phyloP scores from a whole-genome alignment of 2,113 vertebrate genomes.

The Tyrannus savana region DNA sequence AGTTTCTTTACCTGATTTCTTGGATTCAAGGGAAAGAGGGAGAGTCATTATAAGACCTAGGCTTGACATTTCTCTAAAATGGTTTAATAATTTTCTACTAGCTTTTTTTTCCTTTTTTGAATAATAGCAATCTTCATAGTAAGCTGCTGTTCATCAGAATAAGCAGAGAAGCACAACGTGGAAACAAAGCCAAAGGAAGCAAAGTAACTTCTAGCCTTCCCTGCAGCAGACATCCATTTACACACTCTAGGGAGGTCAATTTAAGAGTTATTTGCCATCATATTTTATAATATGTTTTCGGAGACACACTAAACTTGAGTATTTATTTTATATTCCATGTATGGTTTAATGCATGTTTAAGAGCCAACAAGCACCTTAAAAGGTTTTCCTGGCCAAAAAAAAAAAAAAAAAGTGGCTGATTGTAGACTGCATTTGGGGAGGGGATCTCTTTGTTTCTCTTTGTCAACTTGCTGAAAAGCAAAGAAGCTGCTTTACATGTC shows the following conservation, averaged over 20 bases:
- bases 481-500: not conserved
- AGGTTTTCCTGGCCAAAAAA: not conserved
- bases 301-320: not conserved
- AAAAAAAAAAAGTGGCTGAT: not conserved
- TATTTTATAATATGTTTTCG: not conserved
- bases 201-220: not conserved
- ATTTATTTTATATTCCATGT: not conserved
- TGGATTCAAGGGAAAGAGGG: too few species aligned
- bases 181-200: not conserved
- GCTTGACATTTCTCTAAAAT: too few species aligned
- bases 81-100: too few species aligned
- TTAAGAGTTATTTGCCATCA: not conserved
- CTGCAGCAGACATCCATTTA: not conserved
- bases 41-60: too few species aligned
- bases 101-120: too few species aligned
- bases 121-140: too few species aligned
- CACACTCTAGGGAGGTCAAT: not conserved
- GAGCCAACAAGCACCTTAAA: not conserved
- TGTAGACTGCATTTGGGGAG: not conserved
- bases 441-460: not conserved
- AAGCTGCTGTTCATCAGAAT: too few species aligned
- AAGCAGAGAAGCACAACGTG: too few species aligned
- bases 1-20: too few species aligned
- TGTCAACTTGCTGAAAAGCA: not conserved
- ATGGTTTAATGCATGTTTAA: not conserved